Base-by-base conservation (phyloP, 2,113 vertebrate species). In the Eolophus roseicapilla region DNA sequence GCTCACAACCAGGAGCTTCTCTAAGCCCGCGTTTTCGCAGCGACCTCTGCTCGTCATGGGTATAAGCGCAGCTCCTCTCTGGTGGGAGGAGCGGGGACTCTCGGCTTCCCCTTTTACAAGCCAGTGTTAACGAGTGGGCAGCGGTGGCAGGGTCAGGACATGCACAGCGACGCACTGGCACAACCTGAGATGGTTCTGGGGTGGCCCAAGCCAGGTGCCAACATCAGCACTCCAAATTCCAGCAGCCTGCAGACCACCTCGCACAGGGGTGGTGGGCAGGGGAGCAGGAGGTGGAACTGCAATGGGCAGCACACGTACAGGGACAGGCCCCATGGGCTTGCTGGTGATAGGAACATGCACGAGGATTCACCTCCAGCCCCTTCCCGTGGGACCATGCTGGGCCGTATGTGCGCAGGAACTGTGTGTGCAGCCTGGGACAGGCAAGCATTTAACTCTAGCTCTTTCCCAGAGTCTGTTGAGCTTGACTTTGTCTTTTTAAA, bases 81-180 rank as follows among this genome's bases (percentile, higher is more conserved):
- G 18, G 27, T 3, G 16, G 28, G 60, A 78, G 29, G 13, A 37
- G 19, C 2, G 5, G 11, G 25, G 43, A 11, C 1, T 2, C 37
- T 35, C 3, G 35, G 28, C 20, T 53, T 13, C n/a, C 24, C 2
- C 43, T 49, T 35, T 10, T 2, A 17, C 31, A 55, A 68, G 8
- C 15, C 44, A 1, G 17, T 1, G 10, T 7, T 28, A 4, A 4
- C 0, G 11, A 37, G 13, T 5, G 2, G 63, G 41, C 3, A 6
- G 78, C 7, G 3, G 50, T 8, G 43, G 24, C 33, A 13, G 43
- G 21, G 14, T 5, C 6, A 5, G 29, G 50, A n/a, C 7, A 6
- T 11, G 19, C 43, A 27, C n/a, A 7, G 10, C 4, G 0, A 21
- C 3, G 33, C 9, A 59, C 21, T 1, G 2, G 37, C 50, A 49